Evolutionary conservation across 2,113 vertebrate species (phyloP).

Genomic region (Poeciliopsis prolifica): DNA sequence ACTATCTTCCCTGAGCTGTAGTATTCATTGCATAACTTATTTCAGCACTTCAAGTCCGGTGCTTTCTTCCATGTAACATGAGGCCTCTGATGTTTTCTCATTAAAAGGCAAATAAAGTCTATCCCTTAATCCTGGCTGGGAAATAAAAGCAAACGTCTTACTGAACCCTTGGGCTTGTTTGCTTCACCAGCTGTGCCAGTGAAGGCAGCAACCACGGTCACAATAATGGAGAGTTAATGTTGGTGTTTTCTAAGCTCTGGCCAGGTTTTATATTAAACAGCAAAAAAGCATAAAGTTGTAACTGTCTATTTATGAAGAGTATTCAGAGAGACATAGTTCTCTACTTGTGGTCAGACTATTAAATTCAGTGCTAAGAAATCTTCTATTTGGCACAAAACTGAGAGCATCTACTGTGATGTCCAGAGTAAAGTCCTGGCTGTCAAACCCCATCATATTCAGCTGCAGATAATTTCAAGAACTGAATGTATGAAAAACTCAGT

Average conservation of each 20-base stretch:
- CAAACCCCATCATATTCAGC: no score
- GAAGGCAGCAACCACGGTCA: background rate
- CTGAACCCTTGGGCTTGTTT: background rate
- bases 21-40: background rate
- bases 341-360: no score
- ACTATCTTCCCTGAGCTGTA: background rate
- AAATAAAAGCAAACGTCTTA: background rate
- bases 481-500: no score
- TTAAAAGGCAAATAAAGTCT: conserved; percentile 19
- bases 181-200: background rate
- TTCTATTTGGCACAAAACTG: no score
- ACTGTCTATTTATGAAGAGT: no score
- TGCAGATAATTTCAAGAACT: background rate
- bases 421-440: no score
- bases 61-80: background rate
- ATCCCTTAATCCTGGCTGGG: background rate
- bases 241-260: background rate
- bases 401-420: no score
- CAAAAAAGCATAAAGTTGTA: no score
- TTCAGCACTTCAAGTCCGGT: background rate
- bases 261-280: conserved; percentile 4
- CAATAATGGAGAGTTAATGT: background rate
- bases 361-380: no score
- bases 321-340: no score
- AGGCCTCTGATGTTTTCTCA: conserved; percentile 1